A percentile compares a stretch with the other conserved stretches of the same genome.
These are phyloP conservation scores for Mus spicilegus DNA, from an alignment of 2,113 vertebrate species.

Conservation along the genomic window DNA sequence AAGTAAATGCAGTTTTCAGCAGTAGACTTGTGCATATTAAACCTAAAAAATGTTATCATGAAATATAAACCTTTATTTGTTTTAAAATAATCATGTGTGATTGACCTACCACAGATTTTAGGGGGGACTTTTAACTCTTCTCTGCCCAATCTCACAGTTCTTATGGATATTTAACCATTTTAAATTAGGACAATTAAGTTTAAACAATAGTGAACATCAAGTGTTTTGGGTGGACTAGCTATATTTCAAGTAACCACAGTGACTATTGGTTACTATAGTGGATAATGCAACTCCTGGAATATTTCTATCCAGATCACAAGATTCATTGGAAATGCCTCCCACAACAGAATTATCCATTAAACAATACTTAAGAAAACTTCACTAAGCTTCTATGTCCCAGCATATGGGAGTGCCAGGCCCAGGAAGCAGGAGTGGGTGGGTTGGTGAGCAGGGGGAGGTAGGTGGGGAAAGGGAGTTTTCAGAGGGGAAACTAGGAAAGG, in stretches of 20 bases:
- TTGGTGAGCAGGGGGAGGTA: no score
- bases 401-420: no score
- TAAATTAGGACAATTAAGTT: conserved; percentile 21
- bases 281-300: neutral
- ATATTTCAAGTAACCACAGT: neutral
- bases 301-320: neutral
- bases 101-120: neutral
- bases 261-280: neutral
- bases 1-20: neutral
- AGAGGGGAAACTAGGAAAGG: no score
- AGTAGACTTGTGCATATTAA: neutral
- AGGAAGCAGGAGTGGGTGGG: no score
- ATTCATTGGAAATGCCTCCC: neutral
- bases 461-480: no score
- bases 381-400: neutral
- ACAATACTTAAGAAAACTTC: neutral
- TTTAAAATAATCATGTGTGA: neutral
- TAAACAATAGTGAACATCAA: neutral
- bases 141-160: neutral
- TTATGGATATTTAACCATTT: neutral
- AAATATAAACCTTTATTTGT: neutral
- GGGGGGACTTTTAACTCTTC: neutral
- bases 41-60: neutral
- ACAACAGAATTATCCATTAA: neutral
- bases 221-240: neutral